A percentile compares a stretch with the other conserved stretches of the same genome.
Evolutionary conservation across 2,797 vertebrate genomes (phyloP).

Genomic region (Tolypeutes matacus): DNA sequence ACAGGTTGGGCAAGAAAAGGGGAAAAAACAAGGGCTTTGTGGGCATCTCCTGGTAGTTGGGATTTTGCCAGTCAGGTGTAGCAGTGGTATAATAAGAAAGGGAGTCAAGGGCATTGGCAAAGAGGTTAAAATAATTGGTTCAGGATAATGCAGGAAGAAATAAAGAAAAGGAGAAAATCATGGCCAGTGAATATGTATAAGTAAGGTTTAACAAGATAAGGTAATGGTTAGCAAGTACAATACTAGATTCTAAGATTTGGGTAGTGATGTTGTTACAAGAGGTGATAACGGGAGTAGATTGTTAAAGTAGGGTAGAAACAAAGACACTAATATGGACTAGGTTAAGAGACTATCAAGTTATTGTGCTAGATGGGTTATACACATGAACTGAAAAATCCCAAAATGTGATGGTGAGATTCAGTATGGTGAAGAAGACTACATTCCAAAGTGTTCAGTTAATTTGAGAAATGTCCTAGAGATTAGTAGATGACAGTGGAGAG

Average conservation of each 20-base stretch:
- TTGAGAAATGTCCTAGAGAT: background rate
- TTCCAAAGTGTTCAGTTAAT: background rate
- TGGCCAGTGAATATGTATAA: background rate
- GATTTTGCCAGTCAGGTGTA: background rate
- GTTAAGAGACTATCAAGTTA: background rate
- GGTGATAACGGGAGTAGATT: background rate
- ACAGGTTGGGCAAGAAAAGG: background rate
- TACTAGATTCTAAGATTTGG: background rate
- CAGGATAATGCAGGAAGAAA: background rate
- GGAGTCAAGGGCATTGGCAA: background rate
- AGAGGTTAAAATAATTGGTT: background rate
- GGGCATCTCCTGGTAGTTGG: background rate
- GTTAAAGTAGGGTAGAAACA: background rate
- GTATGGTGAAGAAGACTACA: background rate
- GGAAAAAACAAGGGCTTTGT: background rate
- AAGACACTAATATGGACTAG: background rate
- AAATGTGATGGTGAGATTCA: background rate
- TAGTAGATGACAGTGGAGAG: background rate
- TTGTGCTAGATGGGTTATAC: background rate
- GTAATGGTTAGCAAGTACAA: background rate
- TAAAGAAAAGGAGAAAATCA: background rate
- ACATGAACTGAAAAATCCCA: background rate
- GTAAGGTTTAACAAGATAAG: background rate
- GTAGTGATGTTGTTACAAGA: background rate
- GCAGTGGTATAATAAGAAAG: background rate